A percentile compares a stretch with the other conserved stretches of the same genome.
Conservation (phyloP, 2,888 invertebrate species). For the Cryptus armator region DNA sequence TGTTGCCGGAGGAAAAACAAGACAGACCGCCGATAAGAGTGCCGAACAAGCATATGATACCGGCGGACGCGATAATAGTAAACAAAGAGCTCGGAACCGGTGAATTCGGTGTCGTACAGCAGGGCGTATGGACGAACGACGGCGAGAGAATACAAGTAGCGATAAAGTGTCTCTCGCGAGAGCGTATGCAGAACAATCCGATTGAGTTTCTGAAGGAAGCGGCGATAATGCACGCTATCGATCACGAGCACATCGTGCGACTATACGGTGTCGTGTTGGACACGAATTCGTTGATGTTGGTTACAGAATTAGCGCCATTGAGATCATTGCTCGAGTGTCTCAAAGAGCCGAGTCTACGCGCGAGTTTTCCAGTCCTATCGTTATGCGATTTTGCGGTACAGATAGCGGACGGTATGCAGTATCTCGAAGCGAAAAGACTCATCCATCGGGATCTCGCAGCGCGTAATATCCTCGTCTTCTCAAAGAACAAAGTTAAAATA, state of each 20-base stretch:
- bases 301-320: constrained; percentile 97
- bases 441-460: constrained; percentile 99
- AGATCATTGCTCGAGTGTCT: constrained; percentile 98
- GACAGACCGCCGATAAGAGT: constrained; percentile 86
- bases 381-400: constrained; percentile 98
- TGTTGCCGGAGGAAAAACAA: constrained; percentile 82
- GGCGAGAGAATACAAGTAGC: constrained; percentile 98
- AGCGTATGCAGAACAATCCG: constrained; percentile 98
- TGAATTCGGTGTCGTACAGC: constrained; percentile 99
- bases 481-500: constrained; percentile 98
- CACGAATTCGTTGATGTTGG: constrained; percentile 92
- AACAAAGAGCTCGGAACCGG: constrained; percentile 98
- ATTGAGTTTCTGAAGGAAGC: constrained; percentile 99
- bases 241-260: constrained; percentile 98
- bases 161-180: constrained; percentile 97
- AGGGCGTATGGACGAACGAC: constrained; percentile 98
- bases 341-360: constrained; percentile 95
- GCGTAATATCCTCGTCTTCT: constrained; percentile 98
- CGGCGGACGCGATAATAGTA: constrained; percentile 95
- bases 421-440: constrained; percentile 97
- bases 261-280: constrained; percentile 98
- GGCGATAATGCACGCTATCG: constrained; percentile 98
- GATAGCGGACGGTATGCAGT: constrained; percentile 99
- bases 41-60: constrained; percentile 94
- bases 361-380: constrained; percentile 96